These are phyloP conservation scores for Rhagonycha fulva DNA, from an alignment of 2,888 invertebrate genomes.

Conservation along the genomic window DNA sequence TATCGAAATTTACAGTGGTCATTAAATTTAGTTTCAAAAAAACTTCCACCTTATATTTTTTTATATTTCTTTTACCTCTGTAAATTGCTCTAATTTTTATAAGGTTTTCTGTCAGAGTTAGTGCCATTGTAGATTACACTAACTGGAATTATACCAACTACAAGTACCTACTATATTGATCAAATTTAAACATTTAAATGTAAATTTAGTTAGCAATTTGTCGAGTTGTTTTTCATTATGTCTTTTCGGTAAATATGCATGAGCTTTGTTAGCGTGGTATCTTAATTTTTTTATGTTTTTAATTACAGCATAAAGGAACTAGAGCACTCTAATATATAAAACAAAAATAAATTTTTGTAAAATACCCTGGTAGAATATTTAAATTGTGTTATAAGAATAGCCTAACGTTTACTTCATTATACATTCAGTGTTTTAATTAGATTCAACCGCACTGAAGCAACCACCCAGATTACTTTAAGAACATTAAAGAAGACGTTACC, in stretches of 20 bases:
- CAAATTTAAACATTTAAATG: not conserved
- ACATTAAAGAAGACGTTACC: constrained; percentile 19
- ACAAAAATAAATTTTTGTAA: not conserved
- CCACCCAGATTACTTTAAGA: constrained; percentile 27
- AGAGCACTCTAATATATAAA: not conserved
- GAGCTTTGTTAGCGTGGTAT: not conserved
- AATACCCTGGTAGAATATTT: not conserved
- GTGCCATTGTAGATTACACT: not conserved
- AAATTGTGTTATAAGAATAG: constrained; percentile 18
- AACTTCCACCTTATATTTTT: not conserved
- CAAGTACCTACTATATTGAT: not conserved
- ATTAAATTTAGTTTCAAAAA: not conserved
- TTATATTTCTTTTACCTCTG: too few species aligned
- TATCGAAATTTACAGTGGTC: not conserved
- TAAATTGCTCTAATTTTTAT: not conserved
- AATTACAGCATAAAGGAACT: not conserved
- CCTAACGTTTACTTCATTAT: constrained; percentile 35
- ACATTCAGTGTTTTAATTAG: constrained; percentile 37
- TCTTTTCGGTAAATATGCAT: not conserved
- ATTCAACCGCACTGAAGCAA: constrained; percentile 29
- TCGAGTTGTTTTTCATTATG: not conserved
- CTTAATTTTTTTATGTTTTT: not conserved
- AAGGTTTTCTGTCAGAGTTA: not conserved
- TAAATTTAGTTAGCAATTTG: not conserved
- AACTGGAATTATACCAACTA: not conserved